A percentile compares a stretch with the other conserved stretches of the same genome.
Conservation (phyloP, 2,797 vertebrate species). For the Hapalemur alaotrensis region DNA sequence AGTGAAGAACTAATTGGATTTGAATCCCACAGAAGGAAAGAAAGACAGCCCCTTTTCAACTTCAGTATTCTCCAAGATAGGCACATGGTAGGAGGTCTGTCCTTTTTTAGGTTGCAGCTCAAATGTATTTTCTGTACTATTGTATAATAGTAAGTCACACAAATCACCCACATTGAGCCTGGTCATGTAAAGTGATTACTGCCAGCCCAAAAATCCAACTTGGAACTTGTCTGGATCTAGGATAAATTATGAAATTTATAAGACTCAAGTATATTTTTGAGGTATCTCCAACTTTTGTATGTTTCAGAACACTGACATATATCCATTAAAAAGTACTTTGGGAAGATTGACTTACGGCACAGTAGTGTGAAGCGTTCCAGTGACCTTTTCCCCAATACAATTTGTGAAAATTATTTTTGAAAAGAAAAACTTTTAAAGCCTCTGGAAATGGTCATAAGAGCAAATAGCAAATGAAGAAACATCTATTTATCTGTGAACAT, state of each 20-base stretch:
- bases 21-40: background rate
- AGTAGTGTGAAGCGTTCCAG: background rate
- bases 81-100: background rate
- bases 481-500: background rate
- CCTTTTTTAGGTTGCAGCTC: background rate
- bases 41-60: background rate
- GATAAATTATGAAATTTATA: background rate
- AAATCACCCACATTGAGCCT: background rate
- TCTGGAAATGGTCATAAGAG: background rate
- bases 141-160: background rate
- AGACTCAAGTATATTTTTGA: background rate
- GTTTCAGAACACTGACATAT: background rate
- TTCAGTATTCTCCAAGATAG: background rate
- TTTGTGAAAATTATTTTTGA: background rate
- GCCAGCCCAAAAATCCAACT: background rate
- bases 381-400: background rate
- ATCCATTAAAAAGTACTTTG: background rate
- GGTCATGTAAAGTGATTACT: background rate
- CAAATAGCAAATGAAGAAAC: background rate
- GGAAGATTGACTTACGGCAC: background rate
- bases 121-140: background rate
- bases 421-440: background rate
- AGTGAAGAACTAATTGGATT: background rate
- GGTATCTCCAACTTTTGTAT: background rate
- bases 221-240: background rate